phyloP scores from a whole-genome alignment of 2,113 vertebrate genomes.

The Percopsis transmontana region DNA sequence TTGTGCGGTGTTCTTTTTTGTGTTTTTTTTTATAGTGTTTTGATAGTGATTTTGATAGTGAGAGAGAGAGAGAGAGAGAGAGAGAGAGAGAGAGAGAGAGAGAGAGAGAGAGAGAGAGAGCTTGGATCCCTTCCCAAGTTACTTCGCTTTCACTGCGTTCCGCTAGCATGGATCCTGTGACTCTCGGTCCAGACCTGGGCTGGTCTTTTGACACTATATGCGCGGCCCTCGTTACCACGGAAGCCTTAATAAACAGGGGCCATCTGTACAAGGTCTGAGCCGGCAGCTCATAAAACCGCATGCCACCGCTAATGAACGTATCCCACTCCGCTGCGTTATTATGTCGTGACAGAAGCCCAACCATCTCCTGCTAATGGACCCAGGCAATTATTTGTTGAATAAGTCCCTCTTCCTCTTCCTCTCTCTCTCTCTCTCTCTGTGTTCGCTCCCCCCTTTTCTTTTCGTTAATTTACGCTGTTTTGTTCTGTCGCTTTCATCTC shows the following conservation, averaged over 20 bases:
- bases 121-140: conserved; percentile 59
- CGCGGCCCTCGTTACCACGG: background rate
- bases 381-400: conserved; percentile 23
- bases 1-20: too few species aligned
- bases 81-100: too few species aligned
- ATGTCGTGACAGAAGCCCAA: conserved; percentile 8
- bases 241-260: conserved; percentile 1
- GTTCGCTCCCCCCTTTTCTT: background rate
- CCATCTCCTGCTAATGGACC: conserved; percentile 26
- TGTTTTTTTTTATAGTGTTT: too few species aligned
- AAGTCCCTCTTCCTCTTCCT: conserved; percentile 19
- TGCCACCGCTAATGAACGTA: conserved; percentile 38
- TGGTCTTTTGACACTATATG: conserved; percentile 4
- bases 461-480: background rate
- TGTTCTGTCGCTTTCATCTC: conserved; percentile 10
- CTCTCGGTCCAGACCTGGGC: conserved; percentile 7
- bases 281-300: conserved; percentile 10
- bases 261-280: conserved; percentile 27
- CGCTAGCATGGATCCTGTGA: conserved; percentile 22
- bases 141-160: conserved; percentile 31
- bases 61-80: too few species aligned
- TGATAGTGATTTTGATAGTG: too few species aligned
- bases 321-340: conserved; percentile 24
- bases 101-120: conserved; percentile 11
- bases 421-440: conserved; percentile 6